phyloP scores from a whole-genome alignment of 2,888 invertebrate species.

The Cylloceria caligata region DNA sequence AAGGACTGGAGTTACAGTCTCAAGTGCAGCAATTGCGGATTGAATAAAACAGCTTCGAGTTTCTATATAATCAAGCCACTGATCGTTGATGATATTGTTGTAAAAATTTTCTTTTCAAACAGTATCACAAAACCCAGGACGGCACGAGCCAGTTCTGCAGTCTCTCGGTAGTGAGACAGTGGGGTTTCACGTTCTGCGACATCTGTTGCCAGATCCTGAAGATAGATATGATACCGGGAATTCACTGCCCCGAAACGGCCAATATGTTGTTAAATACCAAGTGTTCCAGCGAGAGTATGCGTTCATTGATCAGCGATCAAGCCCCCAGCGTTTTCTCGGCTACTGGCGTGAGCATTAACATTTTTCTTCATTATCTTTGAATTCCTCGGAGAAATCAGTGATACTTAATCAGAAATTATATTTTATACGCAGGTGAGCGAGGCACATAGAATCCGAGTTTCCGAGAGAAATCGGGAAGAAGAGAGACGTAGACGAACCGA shows the following conservation, averaged over 20 bases:
- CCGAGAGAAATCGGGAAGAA: conserved; percentile 70
- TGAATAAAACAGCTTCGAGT: too few relatives aligned
- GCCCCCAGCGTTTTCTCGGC: conserved; percentile 52
- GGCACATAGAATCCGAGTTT: conserved; percentile 69
- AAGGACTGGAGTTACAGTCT: too few relatives aligned
- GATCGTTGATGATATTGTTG: background rate
- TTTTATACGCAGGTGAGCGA: conserved; percentile 67
- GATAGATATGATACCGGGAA: conserved; percentile 73
- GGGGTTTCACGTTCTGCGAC: conserved; percentile 83
- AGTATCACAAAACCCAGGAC: conserved; percentile 75
- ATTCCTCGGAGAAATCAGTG: too few relatives aligned
- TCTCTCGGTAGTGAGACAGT: conserved; percentile 78
- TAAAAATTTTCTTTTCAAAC: conserved; percentile 26
- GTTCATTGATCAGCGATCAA: conserved; percentile 12
- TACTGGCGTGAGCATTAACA: conserved; percentile 69
- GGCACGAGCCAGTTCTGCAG: conserved; percentile 76
- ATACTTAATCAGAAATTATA: background rate
- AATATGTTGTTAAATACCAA: background rate
- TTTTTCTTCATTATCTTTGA: background rate
- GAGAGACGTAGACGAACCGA: conserved; percentile 68
- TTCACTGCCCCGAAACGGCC: conserved; percentile 78
- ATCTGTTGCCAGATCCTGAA: conserved; percentile 75
- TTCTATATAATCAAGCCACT: too few relatives aligned
- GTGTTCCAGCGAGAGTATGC: background rate
- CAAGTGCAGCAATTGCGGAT: too few relatives aligned